A percentile compares a stretch with the other conserved stretches of the same genome.
These are phyloP conservation scores for Drosophila athabasca DNA, from an alignment of 1,140 invertebrate species.

Conservation along the genomic window DNA sequence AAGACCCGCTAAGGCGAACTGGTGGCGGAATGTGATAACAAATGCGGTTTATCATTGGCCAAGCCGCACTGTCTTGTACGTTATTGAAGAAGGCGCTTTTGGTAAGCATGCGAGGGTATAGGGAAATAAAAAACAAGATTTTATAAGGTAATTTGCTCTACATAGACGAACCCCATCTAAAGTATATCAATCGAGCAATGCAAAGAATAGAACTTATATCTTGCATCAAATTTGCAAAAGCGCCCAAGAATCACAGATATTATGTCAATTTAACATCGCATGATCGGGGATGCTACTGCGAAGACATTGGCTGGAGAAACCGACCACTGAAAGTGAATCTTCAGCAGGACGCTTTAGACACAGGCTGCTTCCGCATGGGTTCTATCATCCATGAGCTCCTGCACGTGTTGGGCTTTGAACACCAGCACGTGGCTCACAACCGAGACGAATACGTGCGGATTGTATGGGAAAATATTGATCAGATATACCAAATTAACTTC, in stretches of 20 bases:
- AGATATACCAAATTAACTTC: slow-evolving; percentile 84
- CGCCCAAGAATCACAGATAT: neutral
- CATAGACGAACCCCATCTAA: slow-evolving; percentile 9
- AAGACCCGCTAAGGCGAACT: too few relatives aligned
- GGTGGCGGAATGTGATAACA: slow-evolving; percentile 85
- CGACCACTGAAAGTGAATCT: slow-evolving; percentile 84
- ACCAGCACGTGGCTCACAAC: slow-evolving; percentile 86
- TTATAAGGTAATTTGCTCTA: too few relatives aligned
- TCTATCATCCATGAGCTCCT: slow-evolving; percentile 88
- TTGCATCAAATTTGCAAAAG: slow-evolving; percentile 33
- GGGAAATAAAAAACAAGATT: neutral
- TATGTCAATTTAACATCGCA: slow-evolving; percentile 25
- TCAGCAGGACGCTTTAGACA: slow-evolving; percentile 76
- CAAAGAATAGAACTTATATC: slow-evolving; percentile 6
- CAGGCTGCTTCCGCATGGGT: slow-evolving; percentile 84
- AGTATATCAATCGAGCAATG: slow-evolving; percentile 19
- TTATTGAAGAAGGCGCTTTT: slow-evolving; percentile 83
- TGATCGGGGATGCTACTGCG: slow-evolving; percentile 81
- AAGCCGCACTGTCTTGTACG: slow-evolving; percentile 86
- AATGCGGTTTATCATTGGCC: slow-evolving; percentile 86
- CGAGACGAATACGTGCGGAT: slow-evolving; percentile 86
- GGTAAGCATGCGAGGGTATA: slow-evolving; percentile 8
- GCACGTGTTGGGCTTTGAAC: slow-evolving; percentile 86
- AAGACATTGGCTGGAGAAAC: slow-evolving; percentile 84
- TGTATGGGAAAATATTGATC: slow-evolving; percentile 85